Percentiles rank a stretch among this genome's conserved stretches.
Evolutionary conservation across 2,797 vertebrate genomes (phyloP).

Genomic region (Pseudotriccus pelzelni): DNA sequence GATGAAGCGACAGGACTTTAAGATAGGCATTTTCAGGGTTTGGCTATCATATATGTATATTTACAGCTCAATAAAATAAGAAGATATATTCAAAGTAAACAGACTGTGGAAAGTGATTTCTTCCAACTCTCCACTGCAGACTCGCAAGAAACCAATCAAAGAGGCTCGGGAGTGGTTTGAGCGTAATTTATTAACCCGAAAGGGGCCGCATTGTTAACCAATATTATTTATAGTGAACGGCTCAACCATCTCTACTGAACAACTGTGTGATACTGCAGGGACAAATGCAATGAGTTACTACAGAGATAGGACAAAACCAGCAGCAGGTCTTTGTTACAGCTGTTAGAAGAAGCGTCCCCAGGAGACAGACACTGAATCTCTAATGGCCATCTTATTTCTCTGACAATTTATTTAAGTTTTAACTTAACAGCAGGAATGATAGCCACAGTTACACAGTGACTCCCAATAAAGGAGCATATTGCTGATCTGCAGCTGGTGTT

Average conservation of each 20-base stretch:
- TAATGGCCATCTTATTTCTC: slow-evolving; percentile 68
- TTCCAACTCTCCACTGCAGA: slow-evolving; percentile 42
- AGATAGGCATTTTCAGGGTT: neutral
- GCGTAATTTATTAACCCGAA: slow-evolving; percentile 48
- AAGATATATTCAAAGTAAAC: slow-evolving; percentile 39
- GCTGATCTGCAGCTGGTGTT: slow-evolving; percentile 63
- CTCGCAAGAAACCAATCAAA: slow-evolving; percentile 51
- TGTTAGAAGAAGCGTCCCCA: slow-evolving; percentile 59
- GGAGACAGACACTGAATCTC: slow-evolving; percentile 65
- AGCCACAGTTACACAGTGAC: slow-evolving; percentile 47
- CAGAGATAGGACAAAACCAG: slow-evolving; percentile 46
- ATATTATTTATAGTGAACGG: slow-evolving; percentile 50
- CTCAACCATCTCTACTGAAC: slow-evolving; percentile 30
- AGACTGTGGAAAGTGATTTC: slow-evolving; percentile 43
- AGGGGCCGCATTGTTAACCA: slow-evolving; percentile 38
- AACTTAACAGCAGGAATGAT: slow-evolving; percentile 66
- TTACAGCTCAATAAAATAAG: slow-evolving; percentile 27
- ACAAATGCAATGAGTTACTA: slow-evolving; percentile 63
- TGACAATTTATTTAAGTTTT: slow-evolving; percentile 70
- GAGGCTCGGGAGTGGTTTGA: slow-evolving; percentile 19
- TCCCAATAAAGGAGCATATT: slow-evolving; percentile 57
- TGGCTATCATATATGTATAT: neutral
- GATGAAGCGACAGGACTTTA: neutral
- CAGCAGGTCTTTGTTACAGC: slow-evolving; percentile 65
- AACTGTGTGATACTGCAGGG: slow-evolving; percentile 46